Evolutionary conservation across 1,140 invertebrate genomes (phyloP).

Genomic region (Drosophila seguyi): DNA sequence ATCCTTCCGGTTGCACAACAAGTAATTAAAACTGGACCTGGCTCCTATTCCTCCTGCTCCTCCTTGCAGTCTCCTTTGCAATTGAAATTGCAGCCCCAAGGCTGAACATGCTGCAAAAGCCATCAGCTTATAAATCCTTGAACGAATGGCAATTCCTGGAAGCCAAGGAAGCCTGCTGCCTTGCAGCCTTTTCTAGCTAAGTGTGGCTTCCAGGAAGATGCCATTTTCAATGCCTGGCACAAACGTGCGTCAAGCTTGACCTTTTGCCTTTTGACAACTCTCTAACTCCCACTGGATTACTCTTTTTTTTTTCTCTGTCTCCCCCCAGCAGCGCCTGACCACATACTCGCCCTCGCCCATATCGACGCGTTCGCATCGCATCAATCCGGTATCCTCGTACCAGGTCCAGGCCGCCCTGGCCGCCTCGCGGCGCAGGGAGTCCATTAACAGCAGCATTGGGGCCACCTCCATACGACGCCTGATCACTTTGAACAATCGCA

Average conservation of each 20-base stretch:
- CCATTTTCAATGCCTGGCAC: not conserved
- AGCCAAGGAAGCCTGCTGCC: not conserved
- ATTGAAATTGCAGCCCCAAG: slow-evolving; percentile 22
- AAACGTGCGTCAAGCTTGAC: not conserved
- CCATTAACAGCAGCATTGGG: slow-evolving; percentile 88
- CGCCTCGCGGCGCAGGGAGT: slow-evolving; percentile 87
- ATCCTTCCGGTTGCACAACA: slow-evolving; percentile 37
- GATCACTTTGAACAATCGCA: slow-evolving; percentile 87
- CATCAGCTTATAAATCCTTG: not conserved
- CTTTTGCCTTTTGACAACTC: not conserved
- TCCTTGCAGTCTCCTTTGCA: not conserved
- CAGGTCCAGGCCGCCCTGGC: slow-evolving; percentile 80
- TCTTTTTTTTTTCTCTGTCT: not conserved
- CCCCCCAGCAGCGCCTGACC: slow-evolving; percentile 86
- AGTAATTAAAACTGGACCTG: slow-evolving; percentile 45
- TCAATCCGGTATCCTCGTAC: slow-evolving; percentile 85
- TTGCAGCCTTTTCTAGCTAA: not conserved
- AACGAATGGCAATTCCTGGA: not conserved
- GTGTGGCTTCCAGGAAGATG: not conserved
- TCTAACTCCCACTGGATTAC: not conserved
- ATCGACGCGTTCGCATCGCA: slow-evolving; percentile 86
- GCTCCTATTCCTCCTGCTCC: not conserved
- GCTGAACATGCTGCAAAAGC: not conserved
- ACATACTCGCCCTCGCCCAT: slow-evolving; percentile 88
- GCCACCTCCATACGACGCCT: slow-evolving; percentile 88